These are phyloP conservation scores for Mechanitis messenoides DNA, from an alignment of 2,888 invertebrate genomes.

Conservation along the genomic window DNA sequence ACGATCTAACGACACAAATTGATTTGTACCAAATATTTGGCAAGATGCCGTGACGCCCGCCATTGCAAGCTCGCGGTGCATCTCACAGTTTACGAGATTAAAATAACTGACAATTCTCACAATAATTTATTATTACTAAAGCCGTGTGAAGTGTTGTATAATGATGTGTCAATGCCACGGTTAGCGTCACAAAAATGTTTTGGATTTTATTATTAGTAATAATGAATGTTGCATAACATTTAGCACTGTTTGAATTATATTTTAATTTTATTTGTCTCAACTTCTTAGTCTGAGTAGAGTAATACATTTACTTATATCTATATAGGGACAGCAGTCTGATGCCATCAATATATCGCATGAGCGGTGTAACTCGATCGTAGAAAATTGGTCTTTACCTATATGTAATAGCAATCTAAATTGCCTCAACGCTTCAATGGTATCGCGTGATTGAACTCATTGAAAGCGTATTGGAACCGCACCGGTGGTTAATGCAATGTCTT, in stretches of 20 bases:
- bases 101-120: slow-evolving; percentile 21
- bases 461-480: slow-evolving; percentile 28
- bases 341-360: neutral
- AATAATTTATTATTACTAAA: slow-evolving; percentile 7
- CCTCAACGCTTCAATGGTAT: slow-evolving; percentile 20
- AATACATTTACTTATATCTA: neutral
- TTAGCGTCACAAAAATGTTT: too few relatives aligned
- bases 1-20: slow-evolving; percentile 16
- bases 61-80: slow-evolving; percentile 24
- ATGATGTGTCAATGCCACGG: neutral
- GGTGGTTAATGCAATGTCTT: slow-evolving; percentile 40
- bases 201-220: too few relatives aligned
- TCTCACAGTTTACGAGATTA: slow-evolving; percentile 22
- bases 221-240: too few relatives aligned
- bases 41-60: slow-evolving; percentile 27
- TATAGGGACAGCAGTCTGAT: neutral
- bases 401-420: slow-evolving; percentile 5
- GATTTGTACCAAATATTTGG: slow-evolving; percentile 24
- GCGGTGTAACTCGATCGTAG: neutral
- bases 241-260: neutral
- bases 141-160: neutral
- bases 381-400: slow-evolving; percentile 4
- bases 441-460: slow-evolving; percentile 47
- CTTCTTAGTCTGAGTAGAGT: slow-evolving; percentile 9
- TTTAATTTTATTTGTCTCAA: neutral